A percentile compares a stretch with the other conserved stretches of the same genome.
Conservation (phyloP, 30 jellyfish, hydroid and myxozoan species). For the Pseudorhiza aurosa region DNA sequence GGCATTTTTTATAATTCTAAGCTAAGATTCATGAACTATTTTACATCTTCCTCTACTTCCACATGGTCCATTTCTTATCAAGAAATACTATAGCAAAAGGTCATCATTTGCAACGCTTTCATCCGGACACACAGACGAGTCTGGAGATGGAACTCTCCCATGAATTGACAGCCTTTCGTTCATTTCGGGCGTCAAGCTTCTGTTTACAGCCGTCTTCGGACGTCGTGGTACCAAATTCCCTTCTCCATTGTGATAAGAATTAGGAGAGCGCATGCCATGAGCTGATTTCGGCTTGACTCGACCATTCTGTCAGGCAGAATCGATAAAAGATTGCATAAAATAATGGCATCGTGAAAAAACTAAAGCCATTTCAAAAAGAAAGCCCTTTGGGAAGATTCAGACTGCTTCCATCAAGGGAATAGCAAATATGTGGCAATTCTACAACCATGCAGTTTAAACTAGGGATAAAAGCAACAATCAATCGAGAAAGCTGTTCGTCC, state of each 20-base stretch:
- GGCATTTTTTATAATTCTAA: no score
- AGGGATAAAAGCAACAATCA: no score
- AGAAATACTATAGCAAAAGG: neutral
- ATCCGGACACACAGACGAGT: neutral
- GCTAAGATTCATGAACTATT: no score
- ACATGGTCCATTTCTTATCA: no score
- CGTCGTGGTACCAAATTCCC: conserved; percentile 32
- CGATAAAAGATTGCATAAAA: neutral
- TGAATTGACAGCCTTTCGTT: conserved; percentile 6
- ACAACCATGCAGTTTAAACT: no score
- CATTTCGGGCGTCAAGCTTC: conserved; percentile 24
- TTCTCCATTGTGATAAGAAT: conserved; percentile 7
- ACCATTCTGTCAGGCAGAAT: neutral
- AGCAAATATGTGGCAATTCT: no score
- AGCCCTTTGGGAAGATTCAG: neutral
- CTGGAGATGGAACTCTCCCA: conserved; percentile 23
- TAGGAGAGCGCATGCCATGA: conserved; percentile 42
- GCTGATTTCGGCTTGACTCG: conserved; percentile 52
- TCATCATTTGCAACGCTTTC: neutral
- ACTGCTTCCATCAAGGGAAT: no score
- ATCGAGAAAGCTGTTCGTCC: no score
- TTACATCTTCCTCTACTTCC: no score
- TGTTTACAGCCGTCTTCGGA: conserved; percentile 30
- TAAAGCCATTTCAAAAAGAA: neutral
- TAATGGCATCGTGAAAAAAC: neutral